Evolutionary conservation across 2,888 invertebrate species (phyloP).

Genomic region (Plutella xylostella): DNA sequence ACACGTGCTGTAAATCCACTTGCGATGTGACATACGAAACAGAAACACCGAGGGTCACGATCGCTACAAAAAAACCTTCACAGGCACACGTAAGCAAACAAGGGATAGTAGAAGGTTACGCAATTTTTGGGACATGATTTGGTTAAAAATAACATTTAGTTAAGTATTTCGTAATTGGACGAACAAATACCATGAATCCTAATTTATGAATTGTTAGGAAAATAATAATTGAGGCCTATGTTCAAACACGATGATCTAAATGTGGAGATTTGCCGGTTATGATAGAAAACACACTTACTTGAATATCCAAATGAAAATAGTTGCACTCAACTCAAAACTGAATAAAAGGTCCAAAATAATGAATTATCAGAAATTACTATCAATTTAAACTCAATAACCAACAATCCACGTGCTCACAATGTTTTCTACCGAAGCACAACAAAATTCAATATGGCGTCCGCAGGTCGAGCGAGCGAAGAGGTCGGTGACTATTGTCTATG

Average conservation of each 20-base stretch:
- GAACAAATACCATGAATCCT: neutral
- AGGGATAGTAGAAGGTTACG: slow-evolving; percentile 62
- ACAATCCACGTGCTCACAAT: slow-evolving; percentile 78
- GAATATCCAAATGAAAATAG: slow-evolving; percentile 34
- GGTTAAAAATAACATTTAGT: slow-evolving; percentile 8
- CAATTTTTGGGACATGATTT: slow-evolving; percentile 47
- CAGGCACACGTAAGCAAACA: slow-evolving; percentile 66
- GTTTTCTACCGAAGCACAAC: slow-evolving; percentile 72
- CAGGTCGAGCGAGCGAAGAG: neutral
- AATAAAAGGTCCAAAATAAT: slow-evolving; percentile 34
- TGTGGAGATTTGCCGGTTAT: slow-evolving; percentile 45
- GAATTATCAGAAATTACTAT: slow-evolving; percentile 44
- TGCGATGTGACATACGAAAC: slow-evolving; percentile 19
- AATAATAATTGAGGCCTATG: slow-evolving; percentile 16
- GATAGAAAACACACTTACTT: slow-evolving; percentile 45
- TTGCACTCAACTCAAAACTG: slow-evolving; percentile 31
- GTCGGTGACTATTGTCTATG: neutral
- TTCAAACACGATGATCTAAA: slow-evolving; percentile 30
- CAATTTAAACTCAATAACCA: slow-evolving; percentile 55
- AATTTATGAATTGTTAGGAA: slow-evolving; percentile 5
- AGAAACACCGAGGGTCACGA: slow-evolving; percentile 51
- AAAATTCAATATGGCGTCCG: slow-evolving; percentile 75
- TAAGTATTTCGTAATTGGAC: neutral
- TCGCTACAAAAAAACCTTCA: slow-evolving; percentile 55
- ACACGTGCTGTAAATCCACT: neutral